These are phyloP conservation scores for Margaritifera margaritifera DNA, from an alignment of 2,888 invertebrate genomes.

Conservation along the genomic window DNA sequence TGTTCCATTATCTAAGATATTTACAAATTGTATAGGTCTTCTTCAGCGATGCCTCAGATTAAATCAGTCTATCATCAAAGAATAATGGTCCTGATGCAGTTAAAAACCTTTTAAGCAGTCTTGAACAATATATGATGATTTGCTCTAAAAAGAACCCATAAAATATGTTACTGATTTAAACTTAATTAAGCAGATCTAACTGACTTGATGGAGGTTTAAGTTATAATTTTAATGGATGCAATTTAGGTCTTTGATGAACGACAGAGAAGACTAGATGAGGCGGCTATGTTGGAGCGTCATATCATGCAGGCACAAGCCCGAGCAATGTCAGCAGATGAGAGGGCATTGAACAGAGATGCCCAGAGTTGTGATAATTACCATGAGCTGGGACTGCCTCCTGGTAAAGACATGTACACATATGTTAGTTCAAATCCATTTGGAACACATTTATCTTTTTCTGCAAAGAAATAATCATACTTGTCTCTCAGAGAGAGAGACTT, in stretches of 20 bases:
- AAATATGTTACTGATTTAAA: too few relatives aligned
- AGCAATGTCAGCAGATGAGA: slow-evolving; percentile 71
- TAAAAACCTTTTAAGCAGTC: too few relatives aligned
- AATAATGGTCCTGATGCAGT: too few relatives aligned
- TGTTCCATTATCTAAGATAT: too few relatives aligned
- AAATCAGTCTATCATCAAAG: too few relatives aligned
- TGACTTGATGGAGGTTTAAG: background rate
- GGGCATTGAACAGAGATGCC: slow-evolving; percentile 58
- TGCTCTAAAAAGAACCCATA: too few relatives aligned
- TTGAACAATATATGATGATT: too few relatives aligned
- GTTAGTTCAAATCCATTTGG: background rate
- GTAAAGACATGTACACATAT: slow-evolving; percentile 33
- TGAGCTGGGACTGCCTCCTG: slow-evolving; percentile 69
- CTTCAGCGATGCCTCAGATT: too few relatives aligned
- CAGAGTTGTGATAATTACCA: slow-evolving; percentile 56
- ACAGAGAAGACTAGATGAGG: slow-evolving; percentile 68
- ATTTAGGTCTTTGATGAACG: slow-evolving; percentile 68
- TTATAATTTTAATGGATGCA: background rate
- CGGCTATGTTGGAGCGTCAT: slow-evolving; percentile 70
- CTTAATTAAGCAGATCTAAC: too few relatives aligned
- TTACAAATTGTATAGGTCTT: too few relatives aligned
- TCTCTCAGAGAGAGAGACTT: background rate
- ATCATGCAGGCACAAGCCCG: slow-evolving; percentile 72
- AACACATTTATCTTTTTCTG: background rate
- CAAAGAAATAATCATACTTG: background rate